phyloP scores from a whole-genome alignment of 2,113 vertebrate genomes.

The Tyrannus savana region DNA sequence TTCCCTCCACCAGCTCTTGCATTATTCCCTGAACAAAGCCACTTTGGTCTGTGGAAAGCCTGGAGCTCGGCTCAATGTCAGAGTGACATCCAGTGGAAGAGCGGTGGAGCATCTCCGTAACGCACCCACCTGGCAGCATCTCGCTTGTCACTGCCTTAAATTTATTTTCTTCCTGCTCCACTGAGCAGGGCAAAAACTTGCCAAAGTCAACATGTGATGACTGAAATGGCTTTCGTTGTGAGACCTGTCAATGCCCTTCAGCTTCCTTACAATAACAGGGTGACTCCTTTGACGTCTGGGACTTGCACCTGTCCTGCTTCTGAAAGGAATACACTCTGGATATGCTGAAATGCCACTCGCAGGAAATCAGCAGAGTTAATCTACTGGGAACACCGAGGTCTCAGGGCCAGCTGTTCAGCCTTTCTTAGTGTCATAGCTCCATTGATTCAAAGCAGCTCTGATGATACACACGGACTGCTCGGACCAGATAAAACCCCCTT shows the following conservation, averaged over 20 bases:
- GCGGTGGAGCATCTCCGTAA: not conserved
- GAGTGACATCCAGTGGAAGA: conserved; percentile 45
- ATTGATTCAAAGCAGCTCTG: not conserved
- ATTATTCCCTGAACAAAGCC: conserved; percentile 32
- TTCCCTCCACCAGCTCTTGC: not conserved
- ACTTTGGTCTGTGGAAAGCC: not conserved
- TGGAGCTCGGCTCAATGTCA: conserved; percentile 40
- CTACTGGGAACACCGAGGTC: conserved; percentile 4
- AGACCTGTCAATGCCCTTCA: conserved; percentile 21
- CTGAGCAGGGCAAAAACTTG: conserved; percentile 18
- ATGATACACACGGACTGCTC: not conserved
- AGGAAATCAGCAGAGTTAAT: not conserved
- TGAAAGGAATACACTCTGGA: conserved; percentile 11
- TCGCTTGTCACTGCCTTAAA: not conserved
- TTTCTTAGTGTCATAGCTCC: not conserved
- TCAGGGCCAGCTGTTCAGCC: conserved; percentile 13
- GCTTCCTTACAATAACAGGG: not conserved
- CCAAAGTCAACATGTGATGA: conserved; percentile 27
- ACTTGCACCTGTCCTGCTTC: not conserved
- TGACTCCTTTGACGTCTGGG: not conserved
- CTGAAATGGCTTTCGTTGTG: not conserved
- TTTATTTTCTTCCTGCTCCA: not conserved
- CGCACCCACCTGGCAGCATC: conserved; percentile 12
- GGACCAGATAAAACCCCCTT: not conserved
- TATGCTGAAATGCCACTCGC: conserved; percentile 1